A percentile compares a stretch with the other conserved stretches of the same genome.
Evolutionary conservation across 2,113 vertebrate species (phyloP).

Genomic region (Hypomesus transpacificus): DNA sequence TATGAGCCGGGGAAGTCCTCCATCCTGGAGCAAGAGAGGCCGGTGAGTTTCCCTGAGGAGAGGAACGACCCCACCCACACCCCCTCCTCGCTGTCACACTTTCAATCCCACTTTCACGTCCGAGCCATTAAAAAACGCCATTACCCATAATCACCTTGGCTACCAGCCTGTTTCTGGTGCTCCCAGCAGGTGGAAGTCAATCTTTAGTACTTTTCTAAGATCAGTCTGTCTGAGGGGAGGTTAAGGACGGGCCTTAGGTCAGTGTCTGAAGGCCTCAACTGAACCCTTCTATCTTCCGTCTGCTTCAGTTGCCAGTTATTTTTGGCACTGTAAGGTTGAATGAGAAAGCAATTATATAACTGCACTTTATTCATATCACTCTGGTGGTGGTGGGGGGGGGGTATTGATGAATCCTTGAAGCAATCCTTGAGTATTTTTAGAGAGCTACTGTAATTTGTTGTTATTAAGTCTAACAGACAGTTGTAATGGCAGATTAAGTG

Average conservation of each 20-base stretch:
- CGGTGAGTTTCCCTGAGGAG: conserved; percentile 74
- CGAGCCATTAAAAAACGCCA: neutral
- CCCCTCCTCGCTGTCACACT: neutral
- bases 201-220: neutral
- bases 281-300: neutral
- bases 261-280: neutral
- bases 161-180: neutral
- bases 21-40: conserved; percentile 92
- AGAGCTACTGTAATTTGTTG: neutral
- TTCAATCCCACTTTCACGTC: neutral
- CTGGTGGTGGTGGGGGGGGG: neutral
- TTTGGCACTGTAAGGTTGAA: neutral
- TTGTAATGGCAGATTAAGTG: too few species aligned
- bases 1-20: conserved; percentile 98
- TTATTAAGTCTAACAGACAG: neutral
- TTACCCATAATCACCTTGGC: neutral
- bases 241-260: neutral
- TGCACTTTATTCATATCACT: neutral
- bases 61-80: neutral
- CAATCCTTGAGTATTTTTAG: neutral
- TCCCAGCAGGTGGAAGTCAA: neutral
- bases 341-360: neutral
- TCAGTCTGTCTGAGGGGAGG: neutral
- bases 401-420: neutral
- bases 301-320: neutral